Evolutionary conservation across 2,113 vertebrate genomes (phyloP).

Genomic region (Archilochus colubris): DNA sequence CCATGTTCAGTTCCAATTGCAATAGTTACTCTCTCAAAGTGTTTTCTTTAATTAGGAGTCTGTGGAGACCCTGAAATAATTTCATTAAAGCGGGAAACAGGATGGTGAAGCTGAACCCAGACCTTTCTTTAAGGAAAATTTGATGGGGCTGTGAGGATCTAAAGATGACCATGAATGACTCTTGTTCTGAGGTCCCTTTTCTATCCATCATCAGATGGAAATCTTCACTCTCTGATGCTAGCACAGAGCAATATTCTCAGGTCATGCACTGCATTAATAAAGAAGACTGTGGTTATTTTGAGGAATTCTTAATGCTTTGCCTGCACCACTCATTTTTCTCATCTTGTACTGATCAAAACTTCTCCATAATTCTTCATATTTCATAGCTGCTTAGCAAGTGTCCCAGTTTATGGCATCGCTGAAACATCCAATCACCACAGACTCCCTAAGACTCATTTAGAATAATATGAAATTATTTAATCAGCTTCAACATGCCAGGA

Average conservation of each 20-base stretch:
- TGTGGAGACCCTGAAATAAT: too few species aligned
- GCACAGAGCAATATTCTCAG: background rate
- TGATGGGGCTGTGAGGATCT: background rate
- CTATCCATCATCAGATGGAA: background rate
- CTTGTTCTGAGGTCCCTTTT: background rate
- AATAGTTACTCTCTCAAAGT: background rate
- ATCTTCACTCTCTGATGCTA: background rate
- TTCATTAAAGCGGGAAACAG: background rate
- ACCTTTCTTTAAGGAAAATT: background rate
- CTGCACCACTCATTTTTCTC: background rate
- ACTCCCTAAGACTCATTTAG: background rate
- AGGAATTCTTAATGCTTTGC: background rate
- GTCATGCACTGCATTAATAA: background rate
- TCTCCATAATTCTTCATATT: background rate
- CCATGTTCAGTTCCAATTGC: background rate
- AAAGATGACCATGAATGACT: background rate
- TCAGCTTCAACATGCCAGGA: background rate
- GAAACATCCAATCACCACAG: background rate
- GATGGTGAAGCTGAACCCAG: background rate
- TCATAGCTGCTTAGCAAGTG: background rate
- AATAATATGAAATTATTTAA: constrained; percentile 6
- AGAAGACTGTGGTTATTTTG: background rate
- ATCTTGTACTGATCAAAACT: background rate
- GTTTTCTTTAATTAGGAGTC: background rate
- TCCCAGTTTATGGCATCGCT: background rate